Evolutionary conservation across 2,113 vertebrate species (phyloP).

Genomic region (Picathartes gymnocephalus): DNA sequence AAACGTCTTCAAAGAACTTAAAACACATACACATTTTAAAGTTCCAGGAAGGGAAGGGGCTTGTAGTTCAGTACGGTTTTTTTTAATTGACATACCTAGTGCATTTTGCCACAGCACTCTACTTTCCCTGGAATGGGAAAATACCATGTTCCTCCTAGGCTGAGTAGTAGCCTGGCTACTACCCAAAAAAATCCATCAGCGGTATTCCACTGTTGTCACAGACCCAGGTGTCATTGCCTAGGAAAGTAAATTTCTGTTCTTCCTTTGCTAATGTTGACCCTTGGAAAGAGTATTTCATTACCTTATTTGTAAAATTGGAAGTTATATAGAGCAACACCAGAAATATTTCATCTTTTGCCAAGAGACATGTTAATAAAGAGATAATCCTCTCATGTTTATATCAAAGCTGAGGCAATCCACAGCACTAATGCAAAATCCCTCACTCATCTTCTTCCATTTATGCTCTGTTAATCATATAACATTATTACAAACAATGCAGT

Average conservation of each 20-base stretch:
- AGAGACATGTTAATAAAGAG: background rate
- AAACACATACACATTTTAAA: background rate
- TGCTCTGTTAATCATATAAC: slow-evolving; percentile 9
- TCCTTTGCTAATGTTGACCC: background rate
- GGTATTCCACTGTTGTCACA: background rate
- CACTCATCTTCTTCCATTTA: slow-evolving; percentile 7
- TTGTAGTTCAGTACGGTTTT: background rate
- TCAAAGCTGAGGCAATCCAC: background rate
- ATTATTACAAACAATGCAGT: slow-evolving; percentile 6
- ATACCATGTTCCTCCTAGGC: background rate
- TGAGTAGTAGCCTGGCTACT: background rate
- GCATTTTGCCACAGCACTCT: background rate
- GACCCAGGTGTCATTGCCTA: background rate
- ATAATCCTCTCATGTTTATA: slow-evolving; percentile 19
- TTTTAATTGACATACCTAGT: background rate
- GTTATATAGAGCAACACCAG: background rate
- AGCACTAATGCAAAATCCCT: background rate
- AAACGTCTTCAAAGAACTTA: background rate
- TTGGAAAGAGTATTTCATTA: background rate
- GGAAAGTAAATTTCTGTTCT: background rate
- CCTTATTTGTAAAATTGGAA: background rate
- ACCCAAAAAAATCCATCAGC: background rate
- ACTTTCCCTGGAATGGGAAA: background rate
- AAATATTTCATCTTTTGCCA: slow-evolving; percentile 24
- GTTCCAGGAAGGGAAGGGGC: background rate